Evolutionary conservation across 2,888 invertebrate genomes (phyloP).

Genomic region (Encarsia formosa): DNA sequence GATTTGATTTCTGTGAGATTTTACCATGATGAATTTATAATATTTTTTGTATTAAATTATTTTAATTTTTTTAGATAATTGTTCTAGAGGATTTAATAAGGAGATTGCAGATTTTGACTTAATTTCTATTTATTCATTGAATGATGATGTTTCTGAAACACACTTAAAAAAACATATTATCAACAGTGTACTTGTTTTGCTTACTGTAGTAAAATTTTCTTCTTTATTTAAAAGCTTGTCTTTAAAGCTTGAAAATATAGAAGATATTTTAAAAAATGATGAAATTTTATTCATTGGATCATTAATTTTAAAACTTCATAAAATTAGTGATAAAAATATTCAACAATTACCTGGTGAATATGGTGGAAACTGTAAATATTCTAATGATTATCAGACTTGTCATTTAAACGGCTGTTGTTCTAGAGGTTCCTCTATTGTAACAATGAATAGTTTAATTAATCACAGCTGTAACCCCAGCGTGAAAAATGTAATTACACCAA

Average conservation of each 20-base stretch:
- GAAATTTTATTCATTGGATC: conserved; percentile 57
- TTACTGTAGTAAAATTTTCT: conserved; percentile 58
- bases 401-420: background rate
- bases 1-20: too few species aligned
- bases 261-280: conserved; percentile 39
- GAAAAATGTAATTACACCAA: conserved; percentile 57
- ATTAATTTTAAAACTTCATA: conserved; percentile 54
- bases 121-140: too few species aligned
- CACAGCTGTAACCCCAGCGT: conserved; percentile 86
- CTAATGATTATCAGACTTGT: background rate
- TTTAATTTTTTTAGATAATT: too few species aligned
- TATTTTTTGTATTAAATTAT: too few species aligned
- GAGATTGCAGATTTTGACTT: too few species aligned
- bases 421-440: conserved; percentile 49
- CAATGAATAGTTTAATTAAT: conserved; percentile 75
- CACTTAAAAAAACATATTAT: too few species aligned
- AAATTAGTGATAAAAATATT: background rate
- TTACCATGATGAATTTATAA: too few species aligned
- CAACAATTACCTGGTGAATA: too few species aligned
- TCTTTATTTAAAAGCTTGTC: conserved; percentile 53
- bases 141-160: too few species aligned
- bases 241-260: conserved; percentile 35
- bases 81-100: too few species aligned
- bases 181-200: too few species aligned
- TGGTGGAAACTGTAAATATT: too few species aligned